Evolutionary conservation across 2,888 invertebrate genomes (phyloP).

Genomic region (Idaea straminata): DNA sequence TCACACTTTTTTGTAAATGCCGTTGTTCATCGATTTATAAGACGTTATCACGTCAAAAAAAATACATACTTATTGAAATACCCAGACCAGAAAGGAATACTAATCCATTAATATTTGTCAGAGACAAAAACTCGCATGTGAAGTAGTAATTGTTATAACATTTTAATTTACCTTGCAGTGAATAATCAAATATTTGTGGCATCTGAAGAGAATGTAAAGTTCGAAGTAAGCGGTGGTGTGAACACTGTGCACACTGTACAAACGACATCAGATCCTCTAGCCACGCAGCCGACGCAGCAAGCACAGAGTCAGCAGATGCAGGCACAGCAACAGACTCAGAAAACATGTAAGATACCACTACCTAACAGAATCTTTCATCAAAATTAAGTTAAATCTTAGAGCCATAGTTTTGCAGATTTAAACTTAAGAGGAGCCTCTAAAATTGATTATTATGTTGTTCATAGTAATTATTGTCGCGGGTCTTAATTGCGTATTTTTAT

Average conservation of each 20-base stretch:
- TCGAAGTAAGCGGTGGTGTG: slow-evolving; percentile 68
- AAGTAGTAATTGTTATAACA: neutral
- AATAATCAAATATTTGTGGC: slow-evolving; percentile 83
- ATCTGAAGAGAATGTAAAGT: slow-evolving; percentile 82
- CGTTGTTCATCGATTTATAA: too few relatives aligned
- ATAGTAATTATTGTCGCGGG: too few relatives aligned
- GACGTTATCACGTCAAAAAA: too few relatives aligned
- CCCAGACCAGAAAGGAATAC: too few relatives aligned
- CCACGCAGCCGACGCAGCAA: slow-evolving; percentile 50
- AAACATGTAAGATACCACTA: slow-evolving; percentile 46
- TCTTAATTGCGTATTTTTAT: too few relatives aligned
- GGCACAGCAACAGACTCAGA: slow-evolving; percentile 34
- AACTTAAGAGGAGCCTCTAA: too few relatives aligned
- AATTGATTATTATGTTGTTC: too few relatives aligned
- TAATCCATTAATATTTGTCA: too few relatives aligned
- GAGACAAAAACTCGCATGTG: too few relatives aligned
- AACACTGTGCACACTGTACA: slow-evolving; percentile 47
- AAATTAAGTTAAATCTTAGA: neutral
- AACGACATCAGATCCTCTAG: slow-evolving; percentile 51
- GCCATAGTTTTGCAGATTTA: too few relatives aligned
- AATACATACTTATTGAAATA: too few relatives aligned
- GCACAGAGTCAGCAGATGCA: slow-evolving; percentile 43
- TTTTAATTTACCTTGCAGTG: slow-evolving; percentile 43
- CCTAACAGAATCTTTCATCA: neutral
- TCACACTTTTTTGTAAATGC: too few relatives aligned